Percentiles rank a stretch among this genome's conserved stretches.
Evolutionary conservation across 2,113 vertebrate species (phyloP).

Genomic region (Thomomys bottae): DNA sequence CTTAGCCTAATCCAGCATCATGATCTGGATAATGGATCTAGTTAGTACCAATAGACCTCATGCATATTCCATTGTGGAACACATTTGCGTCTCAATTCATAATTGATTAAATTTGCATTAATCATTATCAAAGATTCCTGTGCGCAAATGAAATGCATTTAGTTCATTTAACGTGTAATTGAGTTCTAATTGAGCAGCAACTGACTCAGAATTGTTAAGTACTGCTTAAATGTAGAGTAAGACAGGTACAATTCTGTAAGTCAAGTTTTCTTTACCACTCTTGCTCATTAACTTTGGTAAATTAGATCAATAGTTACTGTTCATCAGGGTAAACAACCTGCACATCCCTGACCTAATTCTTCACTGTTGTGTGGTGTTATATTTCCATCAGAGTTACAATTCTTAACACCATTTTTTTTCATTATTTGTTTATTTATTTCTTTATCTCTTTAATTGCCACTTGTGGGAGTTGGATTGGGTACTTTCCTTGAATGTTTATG

Average conservation of each 20-base stretch:
- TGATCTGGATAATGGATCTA: constrained; percentile 68
- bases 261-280: constrained; percentile 37
- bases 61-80: constrained; percentile 59
- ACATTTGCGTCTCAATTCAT: constrained; percentile 65
- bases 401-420: constrained; percentile 22
- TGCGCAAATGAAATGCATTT: constrained; percentile 81
- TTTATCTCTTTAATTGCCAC: too few relatives aligned
- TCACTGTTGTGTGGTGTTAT: not conserved
- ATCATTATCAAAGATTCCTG: constrained; percentile 82
- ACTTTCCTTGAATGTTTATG: too few relatives aligned
- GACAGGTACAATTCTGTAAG: constrained; percentile 52
- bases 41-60: constrained; percentile 60
- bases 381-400: not conserved
- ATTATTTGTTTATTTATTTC: not conserved
- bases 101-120: constrained; percentile 83
- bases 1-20: constrained; percentile 63
- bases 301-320: not conserved
- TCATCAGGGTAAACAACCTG: constrained; percentile 25
- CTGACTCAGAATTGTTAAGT: constrained; percentile 78
- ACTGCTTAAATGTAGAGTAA: constrained; percentile 64
- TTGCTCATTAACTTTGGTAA: constrained; percentile 17
- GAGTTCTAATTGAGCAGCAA: constrained; percentile 81
- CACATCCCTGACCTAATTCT: not conserved
- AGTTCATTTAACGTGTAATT: constrained; percentile 80
- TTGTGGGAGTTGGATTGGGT: too few relatives aligned